Conservation (phyloP, 1,140 invertebrate species). For the Neodiprion virginianus region DNA sequence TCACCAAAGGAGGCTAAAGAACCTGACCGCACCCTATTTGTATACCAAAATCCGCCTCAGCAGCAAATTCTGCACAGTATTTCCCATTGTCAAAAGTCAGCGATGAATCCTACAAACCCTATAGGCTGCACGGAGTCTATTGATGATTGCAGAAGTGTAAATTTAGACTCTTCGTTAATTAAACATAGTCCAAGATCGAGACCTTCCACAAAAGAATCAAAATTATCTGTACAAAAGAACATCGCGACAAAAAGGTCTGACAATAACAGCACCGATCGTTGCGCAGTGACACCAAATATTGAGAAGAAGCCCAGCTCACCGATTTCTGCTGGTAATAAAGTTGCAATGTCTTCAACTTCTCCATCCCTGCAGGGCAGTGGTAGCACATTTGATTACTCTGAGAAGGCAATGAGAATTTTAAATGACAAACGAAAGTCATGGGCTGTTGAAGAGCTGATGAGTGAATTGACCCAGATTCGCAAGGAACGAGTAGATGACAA, state of each 20-base stretch:
- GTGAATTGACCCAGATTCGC: slow-evolving; percentile 47
- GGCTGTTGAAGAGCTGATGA: slow-evolving; percentile 54
- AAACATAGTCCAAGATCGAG: not conserved
- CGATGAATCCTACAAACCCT: not conserved
- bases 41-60: slow-evolving; percentile 18
- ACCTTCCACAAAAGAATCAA: not conserved
- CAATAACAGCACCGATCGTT: slow-evolving; percentile 20
- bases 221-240: not conserved
- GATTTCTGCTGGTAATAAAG: not conserved
- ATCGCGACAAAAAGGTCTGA: slow-evolving; percentile 1
- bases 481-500: slow-evolving; percentile 25
- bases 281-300: slow-evolving; percentile 6
- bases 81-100: not conserved
- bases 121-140: not conserved
- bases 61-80: not conserved
- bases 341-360: not conserved
- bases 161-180: not conserved
- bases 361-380: slow-evolving; percentile 1
- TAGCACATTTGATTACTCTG: slow-evolving; percentile 24
- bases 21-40: not conserved
- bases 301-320: slow-evolving; percentile 9
- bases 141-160: not conserved
- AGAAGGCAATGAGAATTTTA: slow-evolving; percentile 34
- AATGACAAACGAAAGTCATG: slow-evolving; percentile 54
- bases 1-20: slow-evolving; percentile 23